Conservation (phyloP, 2,113 vertebrate genomes). For the Mormoops blainvillei region DNA sequence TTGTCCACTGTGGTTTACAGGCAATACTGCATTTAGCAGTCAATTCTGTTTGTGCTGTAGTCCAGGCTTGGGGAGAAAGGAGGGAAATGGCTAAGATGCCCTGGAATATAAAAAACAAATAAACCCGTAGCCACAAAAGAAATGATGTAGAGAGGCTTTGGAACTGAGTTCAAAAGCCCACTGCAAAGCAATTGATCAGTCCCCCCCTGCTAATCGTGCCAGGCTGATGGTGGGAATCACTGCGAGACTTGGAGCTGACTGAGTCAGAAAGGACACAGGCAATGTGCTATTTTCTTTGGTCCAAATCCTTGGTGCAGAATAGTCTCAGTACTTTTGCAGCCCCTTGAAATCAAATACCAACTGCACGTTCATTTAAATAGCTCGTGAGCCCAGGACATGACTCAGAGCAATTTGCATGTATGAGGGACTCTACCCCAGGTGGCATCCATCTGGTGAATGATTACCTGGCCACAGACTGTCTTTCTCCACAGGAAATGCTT, state of each 20-base stretch:
- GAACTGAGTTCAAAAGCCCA: constrained; percentile 58
- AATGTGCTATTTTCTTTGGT: constrained; percentile 55
- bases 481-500: constrained; percentile 49
- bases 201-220: constrained; percentile 54
- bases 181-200: neutral
- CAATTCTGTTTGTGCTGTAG: constrained; percentile 43
- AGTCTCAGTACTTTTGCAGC: constrained; percentile 48
- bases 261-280: constrained; percentile 45
- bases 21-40: constrained; percentile 10
- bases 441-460: constrained; percentile 60
- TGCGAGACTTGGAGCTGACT: constrained; percentile 58
- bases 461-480: constrained; percentile 57
- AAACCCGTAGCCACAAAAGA: constrained; percentile 58
- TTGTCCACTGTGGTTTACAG: neutral
- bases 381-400: constrained; percentile 49
- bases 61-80: constrained; percentile 34
- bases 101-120: constrained; percentile 62
- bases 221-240: constrained; percentile 6
- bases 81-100: constrained; percentile 46
- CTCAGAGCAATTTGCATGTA: constrained; percentile 58
- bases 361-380: constrained; percentile 62
- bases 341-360: constrained; percentile 70
- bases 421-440: constrained; percentile 55
- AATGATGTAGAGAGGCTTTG: constrained; percentile 55
- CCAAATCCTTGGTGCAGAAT: constrained; percentile 66